Base-by-base conservation (phyloP, 2,113 vertebrate genomes). In the Hemicordylus capensis region DNA sequence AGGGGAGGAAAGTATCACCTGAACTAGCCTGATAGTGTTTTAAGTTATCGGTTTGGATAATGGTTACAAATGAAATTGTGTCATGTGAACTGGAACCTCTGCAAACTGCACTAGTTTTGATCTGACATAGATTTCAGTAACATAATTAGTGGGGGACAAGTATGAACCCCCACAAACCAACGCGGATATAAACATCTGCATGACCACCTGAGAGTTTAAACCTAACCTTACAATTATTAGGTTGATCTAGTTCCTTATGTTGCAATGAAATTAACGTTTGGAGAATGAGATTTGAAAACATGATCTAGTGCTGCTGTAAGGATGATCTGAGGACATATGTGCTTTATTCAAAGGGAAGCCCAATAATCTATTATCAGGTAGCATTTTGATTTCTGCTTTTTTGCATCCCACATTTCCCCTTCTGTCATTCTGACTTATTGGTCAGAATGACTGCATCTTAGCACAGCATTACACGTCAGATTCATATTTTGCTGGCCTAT, bases 261-360 rank as follows among this genome's bases (percentile, higher is more conserved):
- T 54, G 39, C 39, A 54, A 67, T 76, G 83, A 61, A 37, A 34
- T 26, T 19, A 69, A 10, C 0, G 0, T 34, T 85, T 51, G 19
- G 56, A 51, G 2, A 24, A 5, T 14, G 12, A 54, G 48, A 44
- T 37, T 63, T 31, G 0, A 0, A 0, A 0, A 37, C 4, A 0
- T 61, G 0, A 0, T 11, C 26, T 0, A 31, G 6, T 22, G 39
- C 72, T 72, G 66, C 19, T 6, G 22, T 22, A 15, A 20, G 34
- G 67, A 42, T 39, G 4, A 34, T 26, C 26, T 63, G 6, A 63
- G 26, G 10, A 63, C 26, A 31, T 63, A 31, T 6, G n/a, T n/a
- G n/a, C n/a, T n/a, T n/a, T n/a, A n/a, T n/a, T n/a, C n/a, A n/a
- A n/a, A n/a, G n/a, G n/a, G n/a, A n/a, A n/a, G n/a, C n/a, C n/a